A percentile compares a stretch with the other conserved stretches of the same genome.
phyloP scores from a whole-genome alignment of 1,140 invertebrate species.

The Elysia chlorotica region DNA sequence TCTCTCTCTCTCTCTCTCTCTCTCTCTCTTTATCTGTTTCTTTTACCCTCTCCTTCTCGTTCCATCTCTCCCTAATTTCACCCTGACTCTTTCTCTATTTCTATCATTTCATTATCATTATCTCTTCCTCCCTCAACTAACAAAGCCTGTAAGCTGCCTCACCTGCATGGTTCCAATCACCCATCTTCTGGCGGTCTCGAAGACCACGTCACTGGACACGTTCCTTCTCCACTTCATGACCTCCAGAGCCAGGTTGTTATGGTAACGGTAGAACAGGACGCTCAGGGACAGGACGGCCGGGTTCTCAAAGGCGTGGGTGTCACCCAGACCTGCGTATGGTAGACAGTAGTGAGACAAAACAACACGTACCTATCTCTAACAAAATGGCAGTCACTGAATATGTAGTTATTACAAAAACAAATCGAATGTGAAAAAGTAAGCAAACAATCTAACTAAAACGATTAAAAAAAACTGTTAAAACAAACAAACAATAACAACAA shows the following conservation, averaged over 20 bases:
- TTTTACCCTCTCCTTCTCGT: neutral
- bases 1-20: neutral
- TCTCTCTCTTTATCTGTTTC: neutral
- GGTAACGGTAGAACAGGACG: conserved; percentile 93
- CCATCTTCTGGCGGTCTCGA: conserved; percentile 84
- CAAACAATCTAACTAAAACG: no score
- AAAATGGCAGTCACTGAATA: no score
- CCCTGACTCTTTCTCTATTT: no score
- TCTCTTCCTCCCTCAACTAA: neutral
- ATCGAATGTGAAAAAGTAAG: no score
- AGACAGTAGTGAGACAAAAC: no score
- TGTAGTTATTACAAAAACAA: no score
- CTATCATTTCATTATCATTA: neutral
- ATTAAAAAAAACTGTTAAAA: no score
- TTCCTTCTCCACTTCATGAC: conserved; percentile 67
- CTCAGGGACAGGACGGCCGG: conserved; percentile 91
- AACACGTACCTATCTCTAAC: no score
- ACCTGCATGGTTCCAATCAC: conserved; percentile 95
- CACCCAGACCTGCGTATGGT: conserved; percentile 93
- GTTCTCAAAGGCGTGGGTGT: conserved; percentile 96
- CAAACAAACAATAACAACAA: no score
- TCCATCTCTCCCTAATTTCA: neutral
- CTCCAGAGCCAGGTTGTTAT: conserved; percentile 87
- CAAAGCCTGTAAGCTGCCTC: neutral
- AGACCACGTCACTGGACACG: conserved; percentile 94